A percentile compares a stretch with the other conserved stretches of the same genome.
Evolutionary conservation across 2,113 vertebrate genomes (phyloP).

Genomic region (Python bivittatus): DNA sequence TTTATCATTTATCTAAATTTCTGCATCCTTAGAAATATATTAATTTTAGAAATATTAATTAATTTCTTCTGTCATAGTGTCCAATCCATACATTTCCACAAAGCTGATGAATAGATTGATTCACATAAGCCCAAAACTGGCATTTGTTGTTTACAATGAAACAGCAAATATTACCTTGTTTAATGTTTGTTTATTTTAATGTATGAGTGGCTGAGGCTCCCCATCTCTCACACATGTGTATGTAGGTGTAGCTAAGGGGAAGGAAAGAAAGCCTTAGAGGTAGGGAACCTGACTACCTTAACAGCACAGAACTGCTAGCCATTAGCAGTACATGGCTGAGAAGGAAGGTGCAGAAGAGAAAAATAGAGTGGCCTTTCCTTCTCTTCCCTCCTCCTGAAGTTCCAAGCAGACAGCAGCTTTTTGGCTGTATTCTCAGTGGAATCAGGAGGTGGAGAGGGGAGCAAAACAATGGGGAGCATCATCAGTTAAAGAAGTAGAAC

Average conservation of each 20-base stretch:
- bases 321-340: not conserved
- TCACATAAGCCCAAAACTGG: not conserved
- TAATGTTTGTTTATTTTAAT: not conserved
- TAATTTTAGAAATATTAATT: too few relatives aligned
- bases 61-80: not conserved
- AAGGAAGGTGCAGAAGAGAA: not conserved
- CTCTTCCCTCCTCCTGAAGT: not conserved
- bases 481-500: not conserved
- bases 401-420: not conserved
- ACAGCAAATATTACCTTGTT: not conserved
- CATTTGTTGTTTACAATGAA: not conserved
- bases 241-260: too few relatives aligned
- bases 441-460: not conserved
- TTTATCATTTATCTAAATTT: conserved; percentile 14
- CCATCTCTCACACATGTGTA: too few relatives aligned
- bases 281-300: not conserved
- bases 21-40: not conserved
- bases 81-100: not conserved
- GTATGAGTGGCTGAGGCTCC: too few relatives aligned
- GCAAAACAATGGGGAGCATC: not conserved
- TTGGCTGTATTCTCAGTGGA: not conserved
- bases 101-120: not conserved
- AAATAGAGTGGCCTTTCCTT: not conserved
- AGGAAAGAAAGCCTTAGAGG: too few relatives aligned
- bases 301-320: not conserved